Conservation (phyloP, 2,888 invertebrate genomes). For the Seira musarum region DNA sequence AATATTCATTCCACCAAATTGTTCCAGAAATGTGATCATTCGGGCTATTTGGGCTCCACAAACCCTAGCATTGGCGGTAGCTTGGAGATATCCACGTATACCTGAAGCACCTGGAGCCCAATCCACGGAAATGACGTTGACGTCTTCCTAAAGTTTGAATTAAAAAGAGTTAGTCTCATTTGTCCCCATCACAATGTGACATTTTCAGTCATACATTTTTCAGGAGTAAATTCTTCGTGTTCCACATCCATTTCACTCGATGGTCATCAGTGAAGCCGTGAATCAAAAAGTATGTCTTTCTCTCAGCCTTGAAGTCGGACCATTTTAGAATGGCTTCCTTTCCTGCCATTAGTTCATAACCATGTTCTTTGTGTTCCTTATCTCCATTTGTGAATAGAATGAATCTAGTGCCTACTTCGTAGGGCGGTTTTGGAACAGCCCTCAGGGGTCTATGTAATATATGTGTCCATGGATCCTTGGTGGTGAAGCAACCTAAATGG, state of each 20-base stretch:
- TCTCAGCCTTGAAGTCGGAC: slow-evolving; percentile 76
- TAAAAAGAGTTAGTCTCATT: too few relatives aligned
- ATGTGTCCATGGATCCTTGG: slow-evolving; percentile 72
- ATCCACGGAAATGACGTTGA: slow-evolving; percentile 79
- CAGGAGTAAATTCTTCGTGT: slow-evolving; percentile 77
- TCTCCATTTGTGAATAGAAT: slow-evolving; percentile 71
- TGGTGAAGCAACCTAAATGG: slow-evolving; percentile 72
- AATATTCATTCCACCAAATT: slow-evolving; percentile 59
- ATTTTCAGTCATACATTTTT: slow-evolving; percentile 73
- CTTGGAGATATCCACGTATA: slow-evolving; percentile 76
- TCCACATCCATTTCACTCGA: slow-evolving; percentile 76
- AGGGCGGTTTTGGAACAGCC: slow-evolving; percentile 70
- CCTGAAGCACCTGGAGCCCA: slow-evolving; percentile 79
- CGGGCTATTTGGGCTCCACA: slow-evolving; percentile 76
- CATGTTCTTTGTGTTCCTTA: slow-evolving; percentile 36
- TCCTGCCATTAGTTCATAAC: slow-evolving; percentile 65
- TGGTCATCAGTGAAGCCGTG: slow-evolving; percentile 79
- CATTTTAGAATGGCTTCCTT: slow-evolving; percentile 73
- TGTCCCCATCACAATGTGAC: neutral
- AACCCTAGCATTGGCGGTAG: slow-evolving; percentile 76
- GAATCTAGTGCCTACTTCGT: slow-evolving; percentile 71
- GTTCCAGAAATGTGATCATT: slow-evolving; percentile 65
- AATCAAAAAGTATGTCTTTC: slow-evolving; percentile 77
- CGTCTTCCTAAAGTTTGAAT: slow-evolving; percentile 77
- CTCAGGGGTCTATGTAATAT: slow-evolving; percentile 72